phyloP scores from a whole-genome alignment of 2,113 vertebrate species.

The Oncorhynchus nerka region DNA sequence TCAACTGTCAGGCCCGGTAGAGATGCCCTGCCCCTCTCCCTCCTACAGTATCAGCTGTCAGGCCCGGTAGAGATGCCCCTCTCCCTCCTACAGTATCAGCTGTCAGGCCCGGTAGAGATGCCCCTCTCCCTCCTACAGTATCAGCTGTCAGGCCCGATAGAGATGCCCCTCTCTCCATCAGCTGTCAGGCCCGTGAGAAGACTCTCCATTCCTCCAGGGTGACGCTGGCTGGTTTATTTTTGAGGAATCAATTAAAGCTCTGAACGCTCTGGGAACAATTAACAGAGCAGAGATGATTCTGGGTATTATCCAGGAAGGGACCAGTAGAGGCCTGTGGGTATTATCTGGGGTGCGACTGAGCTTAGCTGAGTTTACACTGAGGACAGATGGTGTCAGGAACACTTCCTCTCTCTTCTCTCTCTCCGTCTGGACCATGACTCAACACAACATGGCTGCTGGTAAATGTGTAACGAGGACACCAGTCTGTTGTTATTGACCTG shows the following conservation, averaged over 20 bases:
- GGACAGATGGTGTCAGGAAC: constrained; percentile 35
- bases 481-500: background rate
- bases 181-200: too few species aligned
- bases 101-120: too few species aligned
- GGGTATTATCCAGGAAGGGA: too few species aligned
- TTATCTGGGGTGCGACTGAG: constrained; percentile 13
- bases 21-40: too few species aligned
- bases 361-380: constrained; percentile 32
- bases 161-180: too few species aligned
- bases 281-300: constrained; percentile 11
- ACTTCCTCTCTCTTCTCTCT: background rate
- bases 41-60: too few species aligned
- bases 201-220: background rate
- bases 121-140: too few species aligned
- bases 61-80: too few species aligned
- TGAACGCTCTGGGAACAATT: background rate
- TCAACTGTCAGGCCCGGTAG: too few species aligned
- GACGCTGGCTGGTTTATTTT: background rate
- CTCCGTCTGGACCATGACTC: constrained; percentile 2
- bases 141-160: too few species aligned
- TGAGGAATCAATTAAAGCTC: constrained; percentile 20
- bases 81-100: too few species aligned
- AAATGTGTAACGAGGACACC: background rate
- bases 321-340: constrained; percentile 5
- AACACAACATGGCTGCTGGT: constrained; percentile 8